Evolutionary conservation across 2,888 invertebrate species (phyloP).

Genomic region (Aethes cnicana): DNA sequence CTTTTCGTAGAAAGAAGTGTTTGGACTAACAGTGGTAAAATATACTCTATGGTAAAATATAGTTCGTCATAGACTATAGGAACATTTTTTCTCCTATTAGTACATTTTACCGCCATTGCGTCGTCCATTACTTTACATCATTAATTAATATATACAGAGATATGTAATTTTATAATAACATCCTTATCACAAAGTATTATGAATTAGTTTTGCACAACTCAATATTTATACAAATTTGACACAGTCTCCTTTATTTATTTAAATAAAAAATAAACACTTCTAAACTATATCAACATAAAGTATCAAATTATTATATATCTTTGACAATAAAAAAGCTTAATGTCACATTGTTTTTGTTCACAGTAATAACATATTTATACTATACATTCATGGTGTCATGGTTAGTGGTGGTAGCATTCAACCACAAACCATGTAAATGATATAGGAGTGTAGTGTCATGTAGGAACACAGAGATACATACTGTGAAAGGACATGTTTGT

Average conservation of each 20-base stretch:
- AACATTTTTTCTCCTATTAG: not conserved
- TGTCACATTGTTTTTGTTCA: too few species aligned
- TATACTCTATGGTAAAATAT: not conserved
- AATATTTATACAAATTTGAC: constrained; percentile 29
- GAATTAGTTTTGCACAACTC: constrained; percentile 32
- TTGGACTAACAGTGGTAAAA: constrained; percentile 3
- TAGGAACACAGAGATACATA: too few species aligned
- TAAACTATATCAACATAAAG: not conserved
- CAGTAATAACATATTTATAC: too few species aligned
- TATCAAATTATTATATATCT: not conserved
- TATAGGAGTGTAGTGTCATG: too few species aligned
- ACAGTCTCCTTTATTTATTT: constrained; percentile 22
- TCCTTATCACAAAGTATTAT: constrained; percentile 39
- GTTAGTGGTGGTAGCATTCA: too few species aligned
- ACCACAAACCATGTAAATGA: too few species aligned
- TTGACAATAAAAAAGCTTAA: too few species aligned
- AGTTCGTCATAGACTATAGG: not conserved
- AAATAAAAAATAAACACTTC: constrained; percentile 7
- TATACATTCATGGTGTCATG: too few species aligned
- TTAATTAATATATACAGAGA: constrained; percentile 31
- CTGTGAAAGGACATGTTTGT: too few species aligned
- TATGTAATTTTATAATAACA: constrained; percentile 37
- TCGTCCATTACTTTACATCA: not conserved
- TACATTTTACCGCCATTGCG: too few species aligned
- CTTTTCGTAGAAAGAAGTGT: constrained; percentile 28